Percentiles rank a stretch among this genome's conserved stretches.
phyloP scores from a whole-genome alignment of 2,113 vertebrate species.

The Salvator merianae region DNA sequence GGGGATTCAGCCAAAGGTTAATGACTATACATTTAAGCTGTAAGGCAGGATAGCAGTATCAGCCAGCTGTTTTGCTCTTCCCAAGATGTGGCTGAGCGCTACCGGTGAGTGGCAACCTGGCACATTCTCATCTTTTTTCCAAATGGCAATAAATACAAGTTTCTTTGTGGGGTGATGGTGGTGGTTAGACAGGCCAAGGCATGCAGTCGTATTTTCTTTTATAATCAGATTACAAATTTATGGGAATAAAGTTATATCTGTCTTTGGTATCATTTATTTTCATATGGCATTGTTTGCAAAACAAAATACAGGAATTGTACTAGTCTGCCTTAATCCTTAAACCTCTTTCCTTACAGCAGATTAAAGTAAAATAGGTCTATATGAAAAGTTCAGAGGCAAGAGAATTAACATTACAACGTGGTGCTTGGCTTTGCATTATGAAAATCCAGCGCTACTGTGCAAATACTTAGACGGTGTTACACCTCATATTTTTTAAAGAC shows the following conservation, averaged over 20 bases:
- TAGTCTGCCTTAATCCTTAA: not conserved
- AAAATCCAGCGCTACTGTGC: too few relatives aligned
- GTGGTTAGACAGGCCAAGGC: too few relatives aligned
- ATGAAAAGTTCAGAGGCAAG: not conserved
- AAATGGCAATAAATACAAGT: constrained; percentile 31
- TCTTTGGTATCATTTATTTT: not conserved
- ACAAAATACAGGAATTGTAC: not conserved
- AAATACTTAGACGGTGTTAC: too few relatives aligned
- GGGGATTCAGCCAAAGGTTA: constrained; percentile 73
- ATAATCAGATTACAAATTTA: too few relatives aligned
- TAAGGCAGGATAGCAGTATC: constrained; percentile 61
- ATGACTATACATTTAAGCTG: constrained; percentile 66
- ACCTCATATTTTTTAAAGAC: too few relatives aligned
- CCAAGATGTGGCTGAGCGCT: constrained; percentile 53
- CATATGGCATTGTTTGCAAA: not conserved
- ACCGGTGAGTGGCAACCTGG: constrained; percentile 58
- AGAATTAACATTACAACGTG: not conserved
- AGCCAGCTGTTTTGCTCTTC: constrained; percentile 68
- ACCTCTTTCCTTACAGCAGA: not conserved
- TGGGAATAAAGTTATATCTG: not conserved
- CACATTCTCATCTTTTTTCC: constrained; percentile 51
- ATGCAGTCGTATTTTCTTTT: too few relatives aligned
- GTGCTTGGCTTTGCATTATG: not conserved
- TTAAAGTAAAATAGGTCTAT: not conserved
- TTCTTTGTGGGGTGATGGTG: too few relatives aligned